These are phyloP conservation scores for Pan troglodytes DNA, from an alignment of 2,113 vertebrate species.

Conservation along the genomic window NHGRI_mPanTro3-v2.1_pri NC_086015.1:69722001-69722500, in stretches of 20 bases:
- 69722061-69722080: no score
- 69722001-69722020: no score
- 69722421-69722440: background rate
- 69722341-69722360: background rate
- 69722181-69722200: background rate
- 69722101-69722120: no score
- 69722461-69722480: background rate
- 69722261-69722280: background rate
- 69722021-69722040: no score
- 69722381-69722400: background rate
- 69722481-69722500: background rate
- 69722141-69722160: no score
- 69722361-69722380: background rate
- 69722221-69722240: background rate
- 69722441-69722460: background rate
- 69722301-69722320: background rate
- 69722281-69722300: background rate
- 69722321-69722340: background rate
- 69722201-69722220: background rate
- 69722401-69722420: background rate
- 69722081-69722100: no score
- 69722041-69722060: no score
- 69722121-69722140: no score
- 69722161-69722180: no score
- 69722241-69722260: background rate